These are phyloP conservation scores for Tanytarsus gracilentus DNA, from an alignment of 2,888 invertebrate genomes.

Conservation along the genomic window DNA sequence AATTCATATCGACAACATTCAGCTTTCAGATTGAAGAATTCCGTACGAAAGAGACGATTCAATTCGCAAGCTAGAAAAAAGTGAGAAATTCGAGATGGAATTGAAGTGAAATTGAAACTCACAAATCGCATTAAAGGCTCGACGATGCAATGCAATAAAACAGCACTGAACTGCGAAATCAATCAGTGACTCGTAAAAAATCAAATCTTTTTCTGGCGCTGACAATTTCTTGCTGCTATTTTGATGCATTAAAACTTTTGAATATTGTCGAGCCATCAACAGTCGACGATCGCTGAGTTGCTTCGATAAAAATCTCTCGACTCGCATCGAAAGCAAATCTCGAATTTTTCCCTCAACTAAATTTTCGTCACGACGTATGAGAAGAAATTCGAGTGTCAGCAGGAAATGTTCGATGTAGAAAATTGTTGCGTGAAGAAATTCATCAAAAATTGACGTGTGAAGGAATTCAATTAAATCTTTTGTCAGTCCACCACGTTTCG, in stretches of 20 bases:
- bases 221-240: constrained; percentile 35
- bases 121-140: constrained; percentile 36
- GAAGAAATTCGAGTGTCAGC: constrained; percentile 38
- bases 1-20: constrained; percentile 34
- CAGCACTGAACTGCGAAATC: constrained; percentile 37
- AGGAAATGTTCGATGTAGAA: constrained; percentile 42
- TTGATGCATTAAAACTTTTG: constrained; percentile 31
- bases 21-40: constrained; percentile 37
- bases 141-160: constrained; percentile 40
- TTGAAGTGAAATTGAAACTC: not conserved
- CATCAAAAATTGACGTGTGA: constrained; percentile 36
- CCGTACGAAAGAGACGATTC: constrained; percentile 40
- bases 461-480: constrained; percentile 37
- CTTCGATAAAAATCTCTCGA: constrained; percentile 37
- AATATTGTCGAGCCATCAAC: constrained; percentile 40
- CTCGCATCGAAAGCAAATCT: constrained; percentile 33
- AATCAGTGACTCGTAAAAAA: constrained; percentile 38
- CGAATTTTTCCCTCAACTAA: constrained; percentile 32
- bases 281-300: constrained; percentile 38
- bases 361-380: constrained; percentile 39
- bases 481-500: too few relatives aligned
- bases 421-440: constrained; percentile 37
- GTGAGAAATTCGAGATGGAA: not conserved
- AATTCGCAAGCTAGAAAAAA: constrained; percentile 36
- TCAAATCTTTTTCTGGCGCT: constrained; percentile 34